A percentile compares a stretch with the other conserved stretches of the same genome.
Evolutionary conservation across 2,113 vertebrate genomes (phyloP).

Genomic region (Sula dactylatra): DNA sequence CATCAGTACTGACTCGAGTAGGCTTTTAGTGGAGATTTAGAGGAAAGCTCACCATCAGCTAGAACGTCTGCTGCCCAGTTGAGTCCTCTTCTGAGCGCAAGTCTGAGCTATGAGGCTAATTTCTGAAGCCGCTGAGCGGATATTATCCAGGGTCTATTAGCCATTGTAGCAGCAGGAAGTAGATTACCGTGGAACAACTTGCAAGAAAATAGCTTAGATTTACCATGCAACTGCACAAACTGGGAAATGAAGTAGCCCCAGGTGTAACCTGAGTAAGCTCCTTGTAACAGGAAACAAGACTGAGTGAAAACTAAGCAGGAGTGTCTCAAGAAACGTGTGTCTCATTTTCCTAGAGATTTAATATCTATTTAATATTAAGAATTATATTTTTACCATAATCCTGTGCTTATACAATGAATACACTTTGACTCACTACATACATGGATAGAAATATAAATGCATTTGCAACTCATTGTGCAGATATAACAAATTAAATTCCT

Average conservation of each 20-base stretch:
- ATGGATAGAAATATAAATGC: background rate
- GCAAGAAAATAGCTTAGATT: background rate
- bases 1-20: background rate
- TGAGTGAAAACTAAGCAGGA: background rate
- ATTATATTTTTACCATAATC: background rate
- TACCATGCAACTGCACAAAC: background rate
- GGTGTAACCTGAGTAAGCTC: background rate
- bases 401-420: background rate
- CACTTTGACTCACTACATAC: background rate
- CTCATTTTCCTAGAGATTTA: background rate
- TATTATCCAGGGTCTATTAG: background rate
- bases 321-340: background rate
- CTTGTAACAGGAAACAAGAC: background rate
- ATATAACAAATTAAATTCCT: background rate
- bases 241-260: background rate
- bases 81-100: background rate
- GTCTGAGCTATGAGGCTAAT: background rate
- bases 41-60: background rate
- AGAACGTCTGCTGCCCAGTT: background rate
- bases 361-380: background rate
- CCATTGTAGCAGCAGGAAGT: background rate
- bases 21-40: background rate
- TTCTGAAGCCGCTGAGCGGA: background rate
- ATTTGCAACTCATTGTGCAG: background rate
- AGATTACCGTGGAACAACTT: background rate